phyloP scores from a whole-genome alignment of 2,113 vertebrate genomes.

The Platycercus adscitus region DNA sequence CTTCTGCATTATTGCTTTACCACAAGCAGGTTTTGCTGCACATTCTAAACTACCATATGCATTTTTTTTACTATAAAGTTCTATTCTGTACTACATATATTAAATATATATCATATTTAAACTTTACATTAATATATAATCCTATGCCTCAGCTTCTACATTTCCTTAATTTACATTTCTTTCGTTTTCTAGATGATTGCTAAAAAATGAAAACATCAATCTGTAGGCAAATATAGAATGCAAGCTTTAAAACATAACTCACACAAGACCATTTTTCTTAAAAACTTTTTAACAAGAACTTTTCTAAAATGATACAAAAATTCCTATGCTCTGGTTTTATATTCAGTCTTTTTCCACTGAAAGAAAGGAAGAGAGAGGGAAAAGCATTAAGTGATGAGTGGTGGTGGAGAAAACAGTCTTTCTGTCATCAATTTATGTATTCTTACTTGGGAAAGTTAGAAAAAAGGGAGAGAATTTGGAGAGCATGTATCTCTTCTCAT shows the following conservation, averaged over 20 bases:
- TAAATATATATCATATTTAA: not conserved
- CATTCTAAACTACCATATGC: not conserved
- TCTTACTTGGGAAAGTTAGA: not conserved
- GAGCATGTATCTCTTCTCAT: not conserved
- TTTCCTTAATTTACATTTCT: not conserved
- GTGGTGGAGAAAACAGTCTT: not conserved
- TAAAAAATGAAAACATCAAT: not conserved
- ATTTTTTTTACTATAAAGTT: not conserved
- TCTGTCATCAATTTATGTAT: not conserved
- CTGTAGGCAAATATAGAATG: not conserved
- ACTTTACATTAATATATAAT: not conserved
- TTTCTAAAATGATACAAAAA: not conserved
- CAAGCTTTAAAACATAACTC: not conserved
- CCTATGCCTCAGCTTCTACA: not conserved
- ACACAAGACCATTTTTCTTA: not conserved
- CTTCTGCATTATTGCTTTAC: not conserved
- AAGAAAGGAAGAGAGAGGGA: not conserved
- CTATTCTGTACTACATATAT: not conserved
- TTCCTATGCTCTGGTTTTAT: not conserved
- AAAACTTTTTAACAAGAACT: not conserved
- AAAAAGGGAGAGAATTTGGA: not conserved
- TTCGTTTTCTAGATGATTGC: not conserved
- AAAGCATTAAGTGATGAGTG: not conserved
- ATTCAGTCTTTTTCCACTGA: not conserved
- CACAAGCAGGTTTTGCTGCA: not conserved